Base-by-base conservation (phyloP, 2,113 vertebrate species). In the Nibea albiflora region DNA sequence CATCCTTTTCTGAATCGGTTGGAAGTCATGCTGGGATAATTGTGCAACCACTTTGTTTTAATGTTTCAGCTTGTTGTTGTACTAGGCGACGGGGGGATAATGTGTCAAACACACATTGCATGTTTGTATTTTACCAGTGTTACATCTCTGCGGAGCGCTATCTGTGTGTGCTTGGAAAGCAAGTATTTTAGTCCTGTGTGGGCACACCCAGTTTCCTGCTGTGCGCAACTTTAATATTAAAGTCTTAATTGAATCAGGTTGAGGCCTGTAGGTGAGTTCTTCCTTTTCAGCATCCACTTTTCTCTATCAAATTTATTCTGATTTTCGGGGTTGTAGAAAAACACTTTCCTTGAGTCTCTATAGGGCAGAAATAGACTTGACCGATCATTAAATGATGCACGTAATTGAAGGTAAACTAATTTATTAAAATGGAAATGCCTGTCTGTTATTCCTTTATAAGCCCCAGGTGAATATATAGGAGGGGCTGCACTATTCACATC, bases 1-100 rank as follows among this genome's bases (percentile, higher is more conserved):
- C 67, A 83, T 77, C 75, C 61, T 70, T 81, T 78, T 90, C 69
- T 44, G 12, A 83, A 76, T 82, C 67, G 66, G 57, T 68, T 85
- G 76, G 87, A 62, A 75, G 85, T 76, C 56, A 39, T 72, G 84
- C 73, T 73, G 91, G 83, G 87, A 86, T 92, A 85, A 92, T 90
- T 91, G 85, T 78, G 72, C 86, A 90, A 82, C 79, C 82, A 79
- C 72, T 86, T 84, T 88, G 86, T 92, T 91, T 91, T 81, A 85
- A 86, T 86, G 79, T 75, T 78, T 80, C 20, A 56, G 74, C 78
- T 78, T 84, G 74, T 81, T 90, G 73, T 83, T 87, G 67, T 53
- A 63, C 57, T 54, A 49, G 39, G 70, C 19, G 53, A 70, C 24
- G 6, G 50, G 42, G 61, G 44, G 73, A 61, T 83, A 73, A 81